These are phyloP conservation scores for Semicossyphus pulcher DNA, from an alignment of 2,113 vertebrate species.

Conservation along the genomic window DNA sequence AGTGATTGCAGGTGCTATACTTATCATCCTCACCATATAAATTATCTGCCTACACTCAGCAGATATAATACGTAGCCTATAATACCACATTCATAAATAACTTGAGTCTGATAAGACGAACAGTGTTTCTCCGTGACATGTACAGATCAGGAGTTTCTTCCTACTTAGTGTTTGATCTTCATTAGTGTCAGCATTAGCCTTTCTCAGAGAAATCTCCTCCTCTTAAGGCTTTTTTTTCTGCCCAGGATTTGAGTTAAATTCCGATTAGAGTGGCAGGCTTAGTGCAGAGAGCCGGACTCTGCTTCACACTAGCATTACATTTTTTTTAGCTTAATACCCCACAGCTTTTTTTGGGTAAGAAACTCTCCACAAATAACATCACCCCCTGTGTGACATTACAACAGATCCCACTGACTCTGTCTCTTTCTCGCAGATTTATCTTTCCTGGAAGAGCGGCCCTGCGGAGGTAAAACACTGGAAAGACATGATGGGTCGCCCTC, in stretches of 20 bases:
- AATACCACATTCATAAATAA: conserved; percentile 9
- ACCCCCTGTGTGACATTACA: conserved; percentile 24
- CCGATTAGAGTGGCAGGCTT: conserved; percentile 37
- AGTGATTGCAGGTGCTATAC: conserved; percentile 30
- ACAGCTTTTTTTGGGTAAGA: neutral
- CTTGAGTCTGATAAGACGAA: neutral
- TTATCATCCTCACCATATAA: conserved; percentile 12
- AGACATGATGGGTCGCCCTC: conserved; percentile 98
- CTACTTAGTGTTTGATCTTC: conserved; percentile 23
- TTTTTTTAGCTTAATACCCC: conserved; percentile 4
- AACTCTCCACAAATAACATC: conserved; percentile 42
- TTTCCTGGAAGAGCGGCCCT: conserved; percentile 99
- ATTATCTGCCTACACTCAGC: conserved; percentile 31
- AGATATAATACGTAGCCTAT: conserved; percentile 14
- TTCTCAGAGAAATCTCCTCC: conserved; percentile 40
- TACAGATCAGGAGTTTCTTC: conserved; percentile 16
- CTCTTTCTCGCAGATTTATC: conserved; percentile 89
- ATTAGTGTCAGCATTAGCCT: conserved; percentile 46
- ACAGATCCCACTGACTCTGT: conserved; percentile 10
- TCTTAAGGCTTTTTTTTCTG: conserved; percentile 32
- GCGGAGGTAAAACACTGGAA: conserved; percentile 99
- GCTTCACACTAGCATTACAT: neutral
- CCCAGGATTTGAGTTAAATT: conserved; percentile 38
- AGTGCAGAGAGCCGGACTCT: conserved; percentile 19
- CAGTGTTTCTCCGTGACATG: conserved; percentile 1